Evolutionary conservation across 2,888 invertebrate species (phyloP).

Genomic region (Blastobasis adustella): DNA sequence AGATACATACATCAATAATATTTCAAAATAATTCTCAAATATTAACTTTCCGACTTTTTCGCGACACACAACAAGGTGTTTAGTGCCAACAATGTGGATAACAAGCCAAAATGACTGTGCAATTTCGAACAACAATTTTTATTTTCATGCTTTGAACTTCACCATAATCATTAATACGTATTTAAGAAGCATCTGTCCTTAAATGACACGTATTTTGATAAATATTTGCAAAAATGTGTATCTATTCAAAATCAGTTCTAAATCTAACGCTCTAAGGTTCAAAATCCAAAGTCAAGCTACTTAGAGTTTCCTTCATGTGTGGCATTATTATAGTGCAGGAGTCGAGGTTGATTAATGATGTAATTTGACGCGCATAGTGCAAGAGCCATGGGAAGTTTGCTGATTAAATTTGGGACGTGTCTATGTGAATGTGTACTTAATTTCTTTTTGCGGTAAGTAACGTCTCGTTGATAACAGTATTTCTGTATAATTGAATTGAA

Average conservation of each 20-base stretch:
- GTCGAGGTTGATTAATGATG: constrained; percentile 40
- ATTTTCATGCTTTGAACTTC: constrained; percentile 31
- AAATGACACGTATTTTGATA: constrained; percentile 30
- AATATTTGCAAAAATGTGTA: constrained; percentile 26
- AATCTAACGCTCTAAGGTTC: neutral
- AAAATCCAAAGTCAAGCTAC: neutral
- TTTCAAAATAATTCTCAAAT: too few relatives aligned
- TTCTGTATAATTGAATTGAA: too few relatives aligned
- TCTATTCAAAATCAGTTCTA: neutral
- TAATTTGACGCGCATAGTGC: constrained; percentile 33
- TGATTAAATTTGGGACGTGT: constrained; percentile 33
- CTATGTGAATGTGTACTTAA: neutral
- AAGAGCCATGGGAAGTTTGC: constrained; percentile 35
- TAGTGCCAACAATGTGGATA: constrained; percentile 8
- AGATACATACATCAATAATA: too few relatives aligned
- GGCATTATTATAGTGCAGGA: constrained; percentile 30
- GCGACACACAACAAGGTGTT: too few relatives aligned
- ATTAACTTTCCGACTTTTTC: too few relatives aligned
- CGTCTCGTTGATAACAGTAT: too few relatives aligned
- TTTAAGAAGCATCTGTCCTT: constrained; percentile 51
- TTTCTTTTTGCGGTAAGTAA: too few relatives aligned
- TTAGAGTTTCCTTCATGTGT: constrained; percentile 23
- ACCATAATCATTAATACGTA: constrained; percentile 50
- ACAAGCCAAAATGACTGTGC: neutral
- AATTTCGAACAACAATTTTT: constrained; percentile 24